Evolutionary conservation across 2,113 vertebrate genomes (phyloP), one percentile per base, ranked within the genome.

Genomic region (Malurus cyaneus): DNA sequence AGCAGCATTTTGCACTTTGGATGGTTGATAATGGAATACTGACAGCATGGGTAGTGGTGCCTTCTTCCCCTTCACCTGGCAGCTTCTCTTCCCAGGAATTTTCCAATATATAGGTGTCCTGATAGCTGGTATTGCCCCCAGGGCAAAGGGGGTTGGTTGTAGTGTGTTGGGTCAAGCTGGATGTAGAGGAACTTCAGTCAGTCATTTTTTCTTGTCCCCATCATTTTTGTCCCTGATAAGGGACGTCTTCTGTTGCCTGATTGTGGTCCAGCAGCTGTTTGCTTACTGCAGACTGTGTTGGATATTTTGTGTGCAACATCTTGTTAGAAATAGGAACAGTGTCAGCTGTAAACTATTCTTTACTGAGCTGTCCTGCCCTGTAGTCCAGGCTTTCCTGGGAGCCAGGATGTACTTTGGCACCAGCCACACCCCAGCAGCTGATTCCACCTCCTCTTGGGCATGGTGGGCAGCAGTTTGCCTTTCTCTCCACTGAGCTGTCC

Each of bases 21-120:
- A 3, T 83, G 36, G 25, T 57, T 88, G 31, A 56, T 53, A 14
- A 39, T 32, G 32, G 42, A 65, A 17, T 69, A 15, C 34, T 49
- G 80, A 8, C 2, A 56, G 34, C 1, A 0, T 0, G 1, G 42
- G 6, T 50, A 71, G 15, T 0, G 0, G 2, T 83, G 18, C 25
- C 42, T 69, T 77, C 2, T 0, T 69, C 66, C 31, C 19, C n/a
- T 92, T 86, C 50, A 39, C 19, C n/a, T 70, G 36, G 8, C 14
- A 92, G 29, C 36, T 56, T 65, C 44, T 71, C 17, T 28, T 93
- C 36, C 6, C 2, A 5, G 36, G 39, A 61, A 44, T 85, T 64
- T 80, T 72, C 31, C 39, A 0, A 32, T 74, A 2, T 3, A 14
- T 15, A 34, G 20, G 56, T 86, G 62, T 47, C 46, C 15, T 59